Evolutionary conservation across 2,113 vertebrate genomes (phyloP).

Genomic region (Irena cyanogastra): DNA sequence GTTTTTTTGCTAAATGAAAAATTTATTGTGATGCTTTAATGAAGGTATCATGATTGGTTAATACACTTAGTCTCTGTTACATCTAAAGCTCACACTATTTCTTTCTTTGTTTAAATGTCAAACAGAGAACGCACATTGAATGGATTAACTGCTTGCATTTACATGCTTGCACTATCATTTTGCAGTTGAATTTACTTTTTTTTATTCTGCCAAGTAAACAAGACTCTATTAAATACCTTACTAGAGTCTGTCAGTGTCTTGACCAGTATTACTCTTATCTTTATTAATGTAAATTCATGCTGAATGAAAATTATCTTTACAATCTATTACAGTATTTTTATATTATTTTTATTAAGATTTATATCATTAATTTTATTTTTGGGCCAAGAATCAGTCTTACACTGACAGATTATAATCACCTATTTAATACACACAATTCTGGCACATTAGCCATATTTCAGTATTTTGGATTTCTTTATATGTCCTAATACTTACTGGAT

Average conservation of each 20-base stretch:
- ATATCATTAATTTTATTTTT: not conserved
- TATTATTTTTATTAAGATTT: not conserved
- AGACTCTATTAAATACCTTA: not conserved
- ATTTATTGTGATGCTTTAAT: not conserved
- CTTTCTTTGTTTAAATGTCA: not conserved
- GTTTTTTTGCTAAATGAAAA: not conserved
- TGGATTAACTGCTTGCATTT: not conserved
- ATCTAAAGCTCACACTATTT: not conserved
- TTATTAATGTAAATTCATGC: not conserved
- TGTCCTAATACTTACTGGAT: not conserved
- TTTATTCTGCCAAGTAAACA: not conserved
- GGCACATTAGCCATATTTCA: not conserved
- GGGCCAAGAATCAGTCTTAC: not conserved
- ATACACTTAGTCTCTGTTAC: not conserved
- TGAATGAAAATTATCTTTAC: not conserved
- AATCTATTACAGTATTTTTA: not conserved
- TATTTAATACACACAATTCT: not conserved
- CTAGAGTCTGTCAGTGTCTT: not conserved
- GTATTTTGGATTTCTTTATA: not conserved
- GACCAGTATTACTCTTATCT: not conserved
- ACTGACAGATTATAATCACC: not conserved
- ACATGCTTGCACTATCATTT: not conserved
- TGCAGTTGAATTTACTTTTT: not conserved
- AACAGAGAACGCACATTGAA: not conserved
- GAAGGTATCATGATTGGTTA: not conserved